phyloP scores from a whole-genome alignment of 2,888 invertebrate species.

The Hyalella azteca region DNA sequence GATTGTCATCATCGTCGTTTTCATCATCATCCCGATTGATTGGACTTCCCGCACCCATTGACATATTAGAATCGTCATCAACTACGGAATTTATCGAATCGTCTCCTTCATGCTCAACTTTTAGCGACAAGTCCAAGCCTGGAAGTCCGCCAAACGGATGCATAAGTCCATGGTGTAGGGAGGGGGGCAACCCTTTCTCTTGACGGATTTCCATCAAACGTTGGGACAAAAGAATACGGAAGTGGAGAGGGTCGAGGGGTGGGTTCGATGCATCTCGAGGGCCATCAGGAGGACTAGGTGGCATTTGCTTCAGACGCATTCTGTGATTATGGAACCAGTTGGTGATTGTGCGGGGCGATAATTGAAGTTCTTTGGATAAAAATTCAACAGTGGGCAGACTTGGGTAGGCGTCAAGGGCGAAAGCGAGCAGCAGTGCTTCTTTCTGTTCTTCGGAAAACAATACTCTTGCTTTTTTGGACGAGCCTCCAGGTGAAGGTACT shows the following conservation, averaged over 20 bases:
- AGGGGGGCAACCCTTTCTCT: constrained; percentile 71
- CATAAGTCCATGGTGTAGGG: constrained; percentile 69
- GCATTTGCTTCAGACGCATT: constrained; percentile 92
- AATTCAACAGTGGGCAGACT: constrained; percentile 96
- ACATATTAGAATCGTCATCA: constrained; percentile 58
- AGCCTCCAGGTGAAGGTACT: constrained; percentile 63
- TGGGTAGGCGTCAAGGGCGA: constrained; percentile 95
- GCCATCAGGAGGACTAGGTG: constrained; percentile 46
- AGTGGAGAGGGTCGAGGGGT: constrained; percentile 86
- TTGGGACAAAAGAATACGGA: constrained; percentile 85
- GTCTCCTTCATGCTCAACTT: constrained; percentile 77
- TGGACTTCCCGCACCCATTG: constrained; percentile 51
- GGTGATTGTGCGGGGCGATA: constrained; percentile 94
- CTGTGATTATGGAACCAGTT: constrained; percentile 99
- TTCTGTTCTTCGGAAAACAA: constrained; percentile 98
- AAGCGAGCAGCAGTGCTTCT: constrained; percentile 90
- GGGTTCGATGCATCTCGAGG: constrained; percentile 44
- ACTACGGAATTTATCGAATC: constrained; percentile 63
- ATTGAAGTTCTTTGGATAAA: constrained; percentile 85
- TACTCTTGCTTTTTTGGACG: constrained; percentile 93
- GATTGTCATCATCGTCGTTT: constrained; percentile 74
- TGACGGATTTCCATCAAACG: constrained; percentile 85
- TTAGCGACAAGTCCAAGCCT: constrained; percentile 82
- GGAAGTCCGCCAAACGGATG: constrained; percentile 62
- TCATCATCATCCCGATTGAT: constrained; percentile 52